phyloP scores from a whole-genome alignment of 37 sponge, comb jelly and placozoan genomes.

The Haliclona indistincta region DNA sequence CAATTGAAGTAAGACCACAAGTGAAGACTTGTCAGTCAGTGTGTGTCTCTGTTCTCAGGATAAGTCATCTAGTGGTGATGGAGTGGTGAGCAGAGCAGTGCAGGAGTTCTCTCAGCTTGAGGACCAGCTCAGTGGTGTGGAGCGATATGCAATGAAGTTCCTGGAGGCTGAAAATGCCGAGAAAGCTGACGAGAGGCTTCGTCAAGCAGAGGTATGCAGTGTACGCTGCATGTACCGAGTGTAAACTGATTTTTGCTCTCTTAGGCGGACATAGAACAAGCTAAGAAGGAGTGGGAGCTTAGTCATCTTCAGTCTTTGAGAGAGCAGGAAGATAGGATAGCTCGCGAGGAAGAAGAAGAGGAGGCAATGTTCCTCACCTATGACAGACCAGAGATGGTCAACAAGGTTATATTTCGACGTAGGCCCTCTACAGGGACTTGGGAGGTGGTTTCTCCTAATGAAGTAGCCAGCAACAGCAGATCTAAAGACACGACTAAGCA shows the following conservation, averaged over 20 bases:
- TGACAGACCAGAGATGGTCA: slow-evolving; percentile 68
- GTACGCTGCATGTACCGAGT: not conserved
- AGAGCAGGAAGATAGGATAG: slow-evolving; percentile 68
- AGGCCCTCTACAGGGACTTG: slow-evolving; percentile 45
- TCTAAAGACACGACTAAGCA: not conserved
- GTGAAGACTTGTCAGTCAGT: not conserved
- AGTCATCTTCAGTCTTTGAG: slow-evolving; percentile 74
- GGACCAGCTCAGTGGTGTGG: slow-evolving; percentile 76
- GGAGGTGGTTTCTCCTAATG: slow-evolving; percentile 55
- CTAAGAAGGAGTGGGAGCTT: slow-evolving; percentile 89
- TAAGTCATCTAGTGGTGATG: not conserved
- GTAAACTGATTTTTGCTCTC: not conserved
- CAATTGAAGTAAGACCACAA: not conserved
- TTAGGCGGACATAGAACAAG: slow-evolving; percentile 72
- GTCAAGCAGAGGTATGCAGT: slow-evolving; percentile 71
- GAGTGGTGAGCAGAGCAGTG: slow-evolving; percentile 2
- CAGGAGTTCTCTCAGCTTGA: slow-evolving; percentile 45
- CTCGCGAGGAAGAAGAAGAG: slow-evolving; percentile 62
- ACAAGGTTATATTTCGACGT: slow-evolving; percentile 70
- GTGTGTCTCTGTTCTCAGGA: not conserved
- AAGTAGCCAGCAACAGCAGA: not conserved
- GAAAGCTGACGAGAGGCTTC: slow-evolving; percentile 55
- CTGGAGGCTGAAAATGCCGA: slow-evolving; percentile 79
- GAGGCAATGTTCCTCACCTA: slow-evolving; percentile 57
- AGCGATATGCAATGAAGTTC: slow-evolving; percentile 72